Percentiles rank a stretch among this genome's conserved stretches.
Evolutionary conservation across 2,888 invertebrate species (phyloP).

Genomic region (Pardosa pseudoannulata): DNA sequence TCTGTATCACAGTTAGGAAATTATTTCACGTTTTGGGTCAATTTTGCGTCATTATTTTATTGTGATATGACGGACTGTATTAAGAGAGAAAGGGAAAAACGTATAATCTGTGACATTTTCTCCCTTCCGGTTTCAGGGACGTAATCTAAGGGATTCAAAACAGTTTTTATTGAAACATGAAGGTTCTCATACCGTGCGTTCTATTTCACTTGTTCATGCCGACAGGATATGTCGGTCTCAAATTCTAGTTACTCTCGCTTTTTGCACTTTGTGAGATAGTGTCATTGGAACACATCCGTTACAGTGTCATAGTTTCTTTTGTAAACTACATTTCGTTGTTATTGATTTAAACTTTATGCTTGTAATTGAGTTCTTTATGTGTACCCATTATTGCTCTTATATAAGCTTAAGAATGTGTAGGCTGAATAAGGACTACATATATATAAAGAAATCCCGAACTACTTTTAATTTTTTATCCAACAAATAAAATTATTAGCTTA

Average conservation of each 20-base stretch:
- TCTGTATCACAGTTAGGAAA: not conserved
- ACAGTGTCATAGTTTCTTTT: constrained; percentile 6
- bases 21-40: not conserved
- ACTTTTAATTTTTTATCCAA: too few species aligned
- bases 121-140: not conserved
- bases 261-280: not conserved
- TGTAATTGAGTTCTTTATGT: too few species aligned
- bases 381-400: too few species aligned
- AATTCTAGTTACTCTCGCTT: constrained; percentile 11
- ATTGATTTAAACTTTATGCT: too few species aligned
- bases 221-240: constrained; percentile 8
- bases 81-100: not conserved
- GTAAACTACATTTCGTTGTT: not conserved
- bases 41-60: not conserved
- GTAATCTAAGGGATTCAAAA: not conserved
- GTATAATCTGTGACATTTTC: not conserved
- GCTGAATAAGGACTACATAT: too few species aligned
- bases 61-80: not conserved
- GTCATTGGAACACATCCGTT: constrained; percentile 9
- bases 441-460: too few species aligned
- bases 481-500: too few species aligned
- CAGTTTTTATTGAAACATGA: not conserved
- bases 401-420: too few species aligned
- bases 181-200: not conserved
- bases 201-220: not conserved